These are phyloP conservation scores for Liopterus haemorrhoidalis DNA, from an alignment of 2,888 invertebrate species.

Conservation along the genomic window DNA sequence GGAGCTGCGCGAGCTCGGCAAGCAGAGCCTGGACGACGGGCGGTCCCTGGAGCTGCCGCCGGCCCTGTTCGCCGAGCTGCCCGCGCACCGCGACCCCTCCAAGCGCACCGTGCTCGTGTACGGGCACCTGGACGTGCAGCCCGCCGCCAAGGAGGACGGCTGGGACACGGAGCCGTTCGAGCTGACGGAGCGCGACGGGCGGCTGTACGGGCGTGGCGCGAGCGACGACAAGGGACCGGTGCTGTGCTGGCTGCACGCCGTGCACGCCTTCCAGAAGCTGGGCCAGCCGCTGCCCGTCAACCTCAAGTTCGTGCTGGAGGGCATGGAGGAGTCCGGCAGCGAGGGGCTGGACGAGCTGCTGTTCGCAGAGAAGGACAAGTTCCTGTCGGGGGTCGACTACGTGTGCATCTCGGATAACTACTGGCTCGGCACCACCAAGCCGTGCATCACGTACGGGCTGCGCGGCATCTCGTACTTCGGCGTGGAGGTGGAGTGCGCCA, in stretches of 20 bases:
- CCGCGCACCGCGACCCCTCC: conserved; percentile 68
- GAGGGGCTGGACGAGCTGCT: conserved; percentile 89
- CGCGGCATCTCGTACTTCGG: conserved; percentile 90
- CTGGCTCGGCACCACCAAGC: conserved; percentile 95
- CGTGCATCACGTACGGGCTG: conserved; percentile 94
- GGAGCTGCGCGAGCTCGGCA: conserved; percentile 71
- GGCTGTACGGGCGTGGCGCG: conserved; percentile 81
- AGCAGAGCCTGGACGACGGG: conserved; percentile 66
- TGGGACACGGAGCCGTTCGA: conserved; percentile 95
- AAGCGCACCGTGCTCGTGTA: conserved; percentile 94
- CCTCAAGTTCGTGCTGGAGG: conserved; percentile 89
- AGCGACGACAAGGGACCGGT: conserved; percentile 95
- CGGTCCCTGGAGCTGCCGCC: conserved; percentile 74
- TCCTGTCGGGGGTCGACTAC: conserved; percentile 80
- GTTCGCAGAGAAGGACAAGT: conserved; percentile 62
- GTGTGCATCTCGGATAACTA: conserved; percentile 99
- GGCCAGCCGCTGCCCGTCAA: conserved; percentile 59
- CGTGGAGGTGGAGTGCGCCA: conserved; percentile 80
- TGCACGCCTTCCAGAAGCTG: conserved; percentile 77
- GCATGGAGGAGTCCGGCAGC: conserved; percentile 98
- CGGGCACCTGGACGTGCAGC: conserved; percentile 98
- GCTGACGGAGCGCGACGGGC: conserved; percentile 79
- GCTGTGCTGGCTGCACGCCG: conserved; percentile 89
- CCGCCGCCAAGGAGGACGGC: conserved; percentile 81
- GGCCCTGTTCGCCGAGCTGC: conserved; percentile 72